Percentiles rank a stretch among this genome's conserved stretches.
phyloP scores from a whole-genome alignment of 1,140 invertebrate genomes.

The Lycorma delicatula region DNA sequence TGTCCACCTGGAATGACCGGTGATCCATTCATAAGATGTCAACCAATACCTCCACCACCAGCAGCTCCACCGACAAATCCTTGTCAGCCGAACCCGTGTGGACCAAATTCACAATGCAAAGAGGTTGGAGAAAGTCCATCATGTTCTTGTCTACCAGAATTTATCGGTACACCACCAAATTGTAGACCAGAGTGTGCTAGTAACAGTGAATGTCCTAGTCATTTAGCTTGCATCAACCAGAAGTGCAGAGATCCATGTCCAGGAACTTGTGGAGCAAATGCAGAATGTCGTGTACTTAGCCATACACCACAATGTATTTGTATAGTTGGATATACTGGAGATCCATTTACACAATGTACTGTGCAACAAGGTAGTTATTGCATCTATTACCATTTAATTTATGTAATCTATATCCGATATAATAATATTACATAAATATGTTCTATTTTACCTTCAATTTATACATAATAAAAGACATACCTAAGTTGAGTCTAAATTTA shows the following conservation, averaged over 20 bases:
- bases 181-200: conserved; percentile 55
- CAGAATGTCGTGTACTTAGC: conserved; percentile 42
- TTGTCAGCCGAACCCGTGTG: conserved; percentile 49
- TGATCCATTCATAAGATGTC: conserved; percentile 66
- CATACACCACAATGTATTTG: conserved; percentile 48
- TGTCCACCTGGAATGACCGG: conserved; percentile 56
- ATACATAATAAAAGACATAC: no score
- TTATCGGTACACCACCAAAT: conserved; percentile 50
- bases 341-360: conserved; percentile 42
- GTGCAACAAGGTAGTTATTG: conserved; percentile 35
- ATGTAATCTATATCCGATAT: no score
- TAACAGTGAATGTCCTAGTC: conserved; percentile 49
- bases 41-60: conserved; percentile 42
- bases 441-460: no score
- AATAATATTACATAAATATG: no score
- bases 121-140: conserved; percentile 47
- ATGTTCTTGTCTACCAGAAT: conserved; percentile 52
- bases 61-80: conserved; percentile 26
- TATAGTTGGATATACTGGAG: conserved; percentile 41
- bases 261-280: conserved; percentile 51
- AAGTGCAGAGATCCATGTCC: conserved; percentile 47
- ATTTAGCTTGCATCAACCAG: conserved; percentile 53
- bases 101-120: conserved; percentile 56
- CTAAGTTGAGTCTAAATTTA: no score
- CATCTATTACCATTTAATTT: no score